A percentile compares a stretch with the other conserved stretches of the same genome.
phyloP scores from a whole-genome alignment of 1,140 invertebrate species.

The Papilio aristodemus region DNA sequence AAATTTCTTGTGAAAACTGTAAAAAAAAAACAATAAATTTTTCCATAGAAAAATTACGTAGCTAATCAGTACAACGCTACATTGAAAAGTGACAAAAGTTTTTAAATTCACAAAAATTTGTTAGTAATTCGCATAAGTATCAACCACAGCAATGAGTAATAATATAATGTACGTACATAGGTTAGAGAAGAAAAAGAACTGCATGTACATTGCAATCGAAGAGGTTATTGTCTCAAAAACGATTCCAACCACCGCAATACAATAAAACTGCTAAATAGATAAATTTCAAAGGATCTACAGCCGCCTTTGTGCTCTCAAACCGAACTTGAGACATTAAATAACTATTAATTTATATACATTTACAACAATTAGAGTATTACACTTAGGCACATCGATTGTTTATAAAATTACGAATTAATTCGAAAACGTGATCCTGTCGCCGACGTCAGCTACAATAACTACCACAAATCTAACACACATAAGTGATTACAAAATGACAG shows the following conservation, averaged over 20 bases:
- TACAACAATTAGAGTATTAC: conserved; percentile 75
- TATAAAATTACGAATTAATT: conserved; percentile 79
- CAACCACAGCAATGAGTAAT: conserved; percentile 30
- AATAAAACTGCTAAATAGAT: conserved; percentile 47
- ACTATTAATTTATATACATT: conserved; percentile 69
- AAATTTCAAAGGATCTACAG: conserved; percentile 42
- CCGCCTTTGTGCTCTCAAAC: conserved; percentile 35
- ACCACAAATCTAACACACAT: conserved; percentile 69
- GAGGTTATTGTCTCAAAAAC: conserved; percentile 70
- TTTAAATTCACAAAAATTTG: conserved; percentile 21
- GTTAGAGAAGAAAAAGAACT: conserved; percentile 35
- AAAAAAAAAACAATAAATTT: conserved; percentile 36
- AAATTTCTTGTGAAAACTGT: conserved; percentile 40
- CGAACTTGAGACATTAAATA: conserved; percentile 55
- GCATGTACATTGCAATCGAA: conserved; percentile 52
- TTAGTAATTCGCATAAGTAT: conserved; percentile 15
- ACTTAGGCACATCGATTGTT: conserved; percentile 82
- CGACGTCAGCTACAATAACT: conserved; percentile 65
- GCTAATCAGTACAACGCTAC: conserved; percentile 63
- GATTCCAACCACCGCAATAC: conserved; percentile 45
- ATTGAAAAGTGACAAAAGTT: conserved; percentile 45
- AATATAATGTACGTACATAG: conserved; percentile 24
- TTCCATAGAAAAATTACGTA: conserved; percentile 54
- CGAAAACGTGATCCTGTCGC: conserved; percentile 72
- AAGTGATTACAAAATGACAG: conserved; percentile 58